Evolutionary conservation across 2,888 invertebrate species (phyloP), one percentile per base, ranked within the genome.

Genomic region (Diaphora mendica): DNA sequence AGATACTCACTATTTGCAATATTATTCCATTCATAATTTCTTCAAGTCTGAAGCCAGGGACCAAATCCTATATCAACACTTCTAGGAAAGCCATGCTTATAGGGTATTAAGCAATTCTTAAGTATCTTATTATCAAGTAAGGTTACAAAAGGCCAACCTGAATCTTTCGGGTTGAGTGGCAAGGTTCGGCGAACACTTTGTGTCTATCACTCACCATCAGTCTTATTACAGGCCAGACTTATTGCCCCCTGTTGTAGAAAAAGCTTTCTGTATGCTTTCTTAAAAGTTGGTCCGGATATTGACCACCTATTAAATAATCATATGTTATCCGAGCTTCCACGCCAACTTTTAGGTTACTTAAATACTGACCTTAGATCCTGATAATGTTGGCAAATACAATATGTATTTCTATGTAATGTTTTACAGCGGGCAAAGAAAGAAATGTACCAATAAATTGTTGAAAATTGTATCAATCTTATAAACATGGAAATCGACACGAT

Each of bases 401-500:
- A 17, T 48, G 13, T 26, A 59, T 59, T 15, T 26, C 13, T 8
- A 8, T 62, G 7, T 62, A 13, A 30, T 30, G 17, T n/a, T n/a
- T n/a, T 17, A 17, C 17, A 62, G 62, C 62, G 1, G n/a, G 39
- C 13, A 65, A 20, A 26, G 39, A 69, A 75, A 51, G 76, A 71
- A 80, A 82, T 75, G 72, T 72, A 74, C 70, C 74, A 79, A 68
- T 11, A 70, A 80, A 81, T 81, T 73, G 68, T 72, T 69, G 55
- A n/a, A 65, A 68, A 71, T 74, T 59, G 59, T 70, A 66, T 55
- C 20, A 75, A 70, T 75, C 77, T 83, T 78, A 70, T 71, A 73
- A 79, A 77, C 81, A 85, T 83, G 76, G 77, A 77, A 79, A 77
- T 78, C 78, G 85, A 72, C 75, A 77, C 78, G 77, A 76, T 77